Percentiles rank a stretch among this genome's conserved stretches.
These are phyloP conservation scores for Pammene aurita DNA, from an alignment of 2,888 invertebrate genomes.

Conservation along the genomic window DNA sequence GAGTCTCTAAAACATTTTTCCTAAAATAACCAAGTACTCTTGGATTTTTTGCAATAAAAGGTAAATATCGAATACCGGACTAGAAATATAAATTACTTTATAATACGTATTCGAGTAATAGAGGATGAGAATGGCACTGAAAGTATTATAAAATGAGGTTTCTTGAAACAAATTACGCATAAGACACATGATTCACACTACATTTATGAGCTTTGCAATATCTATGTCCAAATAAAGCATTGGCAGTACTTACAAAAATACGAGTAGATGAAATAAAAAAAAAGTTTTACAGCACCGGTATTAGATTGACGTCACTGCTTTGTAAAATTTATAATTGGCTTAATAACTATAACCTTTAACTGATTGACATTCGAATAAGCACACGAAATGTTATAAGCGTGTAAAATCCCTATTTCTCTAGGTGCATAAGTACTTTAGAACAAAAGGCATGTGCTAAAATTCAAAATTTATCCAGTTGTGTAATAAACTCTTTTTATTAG, in stretches of 20 bases:
- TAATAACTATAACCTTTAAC: constrained; percentile 16
- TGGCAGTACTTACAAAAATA: constrained; percentile 19
- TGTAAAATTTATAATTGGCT: constrained; percentile 27
- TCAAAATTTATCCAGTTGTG: background rate
- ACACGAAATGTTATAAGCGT: background rate
- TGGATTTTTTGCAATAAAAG: too few species aligned
- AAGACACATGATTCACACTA: constrained; percentile 16
- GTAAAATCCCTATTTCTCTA: background rate
- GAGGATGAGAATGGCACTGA: too few species aligned
- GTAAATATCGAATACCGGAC: too few species aligned
- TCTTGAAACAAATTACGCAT: background rate
- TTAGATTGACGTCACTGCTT: constrained; percentile 6
- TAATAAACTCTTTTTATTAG: constrained; percentile 68
- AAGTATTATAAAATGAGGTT: background rate
- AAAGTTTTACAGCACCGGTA: background rate
- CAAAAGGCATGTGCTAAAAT: constrained; percentile 1
- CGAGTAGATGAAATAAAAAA: background rate
- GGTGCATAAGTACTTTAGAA: background rate
- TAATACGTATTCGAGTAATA: too few species aligned
- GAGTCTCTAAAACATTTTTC: background rate
- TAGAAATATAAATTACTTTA: too few species aligned
- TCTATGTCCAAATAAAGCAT: constrained; percentile 16
- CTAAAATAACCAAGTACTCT: background rate
- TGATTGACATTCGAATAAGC: background rate
- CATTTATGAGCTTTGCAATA: constrained; percentile 20